phyloP scores from a whole-genome alignment of 2,797 vertebrate species.

The Okamejei kenojei region DNA sequence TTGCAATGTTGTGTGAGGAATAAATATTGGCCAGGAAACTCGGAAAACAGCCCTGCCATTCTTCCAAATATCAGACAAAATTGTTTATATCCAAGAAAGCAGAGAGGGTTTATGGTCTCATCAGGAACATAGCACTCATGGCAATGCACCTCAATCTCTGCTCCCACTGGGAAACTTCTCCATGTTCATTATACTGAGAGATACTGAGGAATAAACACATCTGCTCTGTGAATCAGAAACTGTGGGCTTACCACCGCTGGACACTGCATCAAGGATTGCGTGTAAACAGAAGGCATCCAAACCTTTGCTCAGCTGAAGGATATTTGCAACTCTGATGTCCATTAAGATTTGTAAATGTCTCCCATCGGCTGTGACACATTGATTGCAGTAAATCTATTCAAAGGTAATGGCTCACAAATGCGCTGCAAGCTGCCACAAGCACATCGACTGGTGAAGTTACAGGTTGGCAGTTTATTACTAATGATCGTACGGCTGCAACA shows the following conservation, averaged over 20 bases:
- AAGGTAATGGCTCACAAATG: slow-evolving; percentile 34
- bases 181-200: not conserved
- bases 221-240: not conserved
- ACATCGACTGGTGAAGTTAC: slow-evolving; percentile 19
- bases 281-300: not conserved
- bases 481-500: not conserved
- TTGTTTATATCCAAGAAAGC: not conserved
- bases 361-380: slow-evolving; percentile 6
- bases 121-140: not conserved
- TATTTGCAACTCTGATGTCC: not conserved
- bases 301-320: not conserved
- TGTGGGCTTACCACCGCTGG: not conserved
- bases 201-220: not conserved
- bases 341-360: slow-evolving; percentile 2
- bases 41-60: not conserved
- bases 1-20: not conserved
- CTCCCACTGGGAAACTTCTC: not conserved
- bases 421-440: not conserved
- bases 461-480: not conserved
- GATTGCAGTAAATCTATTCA: slow-evolving; percentile 15
- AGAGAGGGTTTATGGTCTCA: not conserved
- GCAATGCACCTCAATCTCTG: not conserved
- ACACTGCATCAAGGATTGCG: not conserved
- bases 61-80: not conserved
- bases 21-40: not conserved